These are phyloP conservation scores for Eurystomus gularis DNA, from an alignment of 2,113 vertebrate genomes.

Conservation along the genomic window DNA sequence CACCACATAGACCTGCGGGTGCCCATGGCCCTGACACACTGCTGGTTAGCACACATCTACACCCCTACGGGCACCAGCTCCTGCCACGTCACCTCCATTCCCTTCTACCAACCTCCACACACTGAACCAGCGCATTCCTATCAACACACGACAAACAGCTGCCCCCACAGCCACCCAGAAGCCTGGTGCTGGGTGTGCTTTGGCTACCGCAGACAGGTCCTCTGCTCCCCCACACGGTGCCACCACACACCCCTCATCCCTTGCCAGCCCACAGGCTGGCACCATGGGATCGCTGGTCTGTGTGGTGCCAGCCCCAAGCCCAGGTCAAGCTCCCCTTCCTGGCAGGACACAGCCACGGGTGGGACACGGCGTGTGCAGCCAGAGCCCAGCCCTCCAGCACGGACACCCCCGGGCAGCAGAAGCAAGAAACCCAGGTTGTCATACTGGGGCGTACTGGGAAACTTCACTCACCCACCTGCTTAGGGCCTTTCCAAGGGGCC, in stretches of 20 bases:
- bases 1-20: no score
- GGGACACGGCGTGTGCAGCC: rapidly evolving
- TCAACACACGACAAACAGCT: rapidly evolving
- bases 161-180: not conserved
- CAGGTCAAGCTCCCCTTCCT: not conserved
- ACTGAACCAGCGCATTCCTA: rapidly evolving
- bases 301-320: not conserved
- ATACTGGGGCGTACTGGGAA: not conserved
- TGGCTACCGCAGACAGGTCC: not conserved
- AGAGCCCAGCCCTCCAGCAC: rapidly evolving
- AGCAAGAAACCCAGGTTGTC: not conserved
- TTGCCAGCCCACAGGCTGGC: not conserved
- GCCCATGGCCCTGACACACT: not conserved
- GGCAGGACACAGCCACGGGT: rapidly evolving
- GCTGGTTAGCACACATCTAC: not conserved
- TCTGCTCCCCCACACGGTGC: rapidly evolving
- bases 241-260: not conserved
- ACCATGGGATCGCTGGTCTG: rapidly evolving
- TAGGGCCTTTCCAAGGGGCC: not conserved
- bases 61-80: no score
- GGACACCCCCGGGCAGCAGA: rapidly evolving
- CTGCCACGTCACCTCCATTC: not conserved
- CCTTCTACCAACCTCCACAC: not conserved
- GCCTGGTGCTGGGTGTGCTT: rapidly evolving
- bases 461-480: not conserved